Evolutionary conservation across 1,140 invertebrate genomes (phyloP).

Genomic region (Mya arenaria): DNA sequence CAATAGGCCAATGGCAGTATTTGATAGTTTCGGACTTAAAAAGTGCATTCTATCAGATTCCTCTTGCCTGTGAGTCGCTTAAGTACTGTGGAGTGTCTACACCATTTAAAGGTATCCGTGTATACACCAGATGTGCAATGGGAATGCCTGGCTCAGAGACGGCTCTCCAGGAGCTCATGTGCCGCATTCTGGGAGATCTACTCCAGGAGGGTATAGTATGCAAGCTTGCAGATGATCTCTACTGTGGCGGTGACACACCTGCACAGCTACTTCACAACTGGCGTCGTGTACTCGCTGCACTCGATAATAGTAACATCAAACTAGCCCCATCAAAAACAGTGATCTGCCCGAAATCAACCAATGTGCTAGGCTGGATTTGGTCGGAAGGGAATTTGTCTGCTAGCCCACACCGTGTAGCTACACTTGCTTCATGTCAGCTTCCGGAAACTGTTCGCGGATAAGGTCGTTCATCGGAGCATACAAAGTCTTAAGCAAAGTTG

Average conservation of each 20-base stretch:
- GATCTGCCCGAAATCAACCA: constrained; percentile 32
- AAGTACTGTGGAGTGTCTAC: constrained; percentile 59
- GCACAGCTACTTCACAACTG: constrained; percentile 40
- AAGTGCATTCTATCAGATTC: constrained; percentile 61
- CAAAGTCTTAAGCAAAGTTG: constrained; percentile 48
- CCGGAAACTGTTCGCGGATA: constrained; percentile 48
- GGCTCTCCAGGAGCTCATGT: constrained; percentile 63
- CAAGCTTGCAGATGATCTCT: constrained; percentile 51
- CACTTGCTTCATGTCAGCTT: constrained; percentile 20
- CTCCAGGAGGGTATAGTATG: constrained; percentile 60
- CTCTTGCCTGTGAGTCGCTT: constrained; percentile 44
- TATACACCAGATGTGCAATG: constrained; percentile 59
- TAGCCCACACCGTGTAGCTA: constrained; percentile 44
- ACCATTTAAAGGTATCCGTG: constrained; percentile 59
- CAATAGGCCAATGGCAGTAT: constrained; percentile 59
- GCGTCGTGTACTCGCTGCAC: constrained; percentile 5
- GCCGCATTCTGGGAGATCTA: constrained; percentile 59
- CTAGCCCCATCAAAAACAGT: constrained; percentile 35
- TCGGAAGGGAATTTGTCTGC: constrained; percentile 33
- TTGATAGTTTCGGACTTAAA: constrained; percentile 52
- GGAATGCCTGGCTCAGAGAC: constrained; percentile 63
- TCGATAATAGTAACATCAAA: constrained; percentile 26
- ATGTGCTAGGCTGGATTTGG: constrained; percentile 58
- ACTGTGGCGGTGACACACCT: constrained; percentile 40
- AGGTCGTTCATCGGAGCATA: constrained; percentile 58